These are phyloP conservation scores for Polymixis lichenea DNA, from an alignment of 2,888 invertebrate genomes.

Conservation along the genomic window DNA sequence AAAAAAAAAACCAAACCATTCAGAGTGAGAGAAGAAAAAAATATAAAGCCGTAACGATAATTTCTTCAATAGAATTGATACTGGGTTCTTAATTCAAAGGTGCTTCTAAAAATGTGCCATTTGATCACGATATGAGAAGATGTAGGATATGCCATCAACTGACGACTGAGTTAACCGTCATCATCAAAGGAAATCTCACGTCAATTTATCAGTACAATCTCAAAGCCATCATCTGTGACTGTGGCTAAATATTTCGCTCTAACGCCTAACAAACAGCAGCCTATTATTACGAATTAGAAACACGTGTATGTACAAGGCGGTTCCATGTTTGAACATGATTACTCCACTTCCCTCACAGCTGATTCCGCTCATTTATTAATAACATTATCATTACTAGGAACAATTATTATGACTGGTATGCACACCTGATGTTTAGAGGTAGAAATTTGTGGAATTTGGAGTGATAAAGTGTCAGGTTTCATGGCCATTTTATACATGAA, in stretches of 20 bases:
- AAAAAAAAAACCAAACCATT: no score
- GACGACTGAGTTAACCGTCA: not conserved
- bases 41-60: not conserved
- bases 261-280: conserved; percentile 21
- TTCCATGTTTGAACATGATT: conserved; percentile 56
- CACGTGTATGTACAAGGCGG: conserved; percentile 18
- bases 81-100: not conserved
- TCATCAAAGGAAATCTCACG: not conserved
- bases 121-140: not conserved
- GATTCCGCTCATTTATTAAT: conserved; percentile 59
- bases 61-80: not conserved
- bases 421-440: conserved; percentile 34
- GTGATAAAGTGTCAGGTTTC: conserved; percentile 18
- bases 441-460: conserved; percentile 3
- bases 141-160: no score
- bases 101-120: not conserved
- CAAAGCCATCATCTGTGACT: not conserved
- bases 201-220: conserved; percentile 20
- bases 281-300: conserved; percentile 38
- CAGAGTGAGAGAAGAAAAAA: no score
- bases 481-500: not conserved
- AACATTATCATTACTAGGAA: conserved; percentile 39
- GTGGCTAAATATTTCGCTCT: not conserved
- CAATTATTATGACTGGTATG: conserved; percentile 30
- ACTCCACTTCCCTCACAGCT: conserved; percentile 41